Evolutionary conservation across 2,113 vertebrate genomes (phyloP).

Genomic region (Ceuthmochares aereus): DNA sequence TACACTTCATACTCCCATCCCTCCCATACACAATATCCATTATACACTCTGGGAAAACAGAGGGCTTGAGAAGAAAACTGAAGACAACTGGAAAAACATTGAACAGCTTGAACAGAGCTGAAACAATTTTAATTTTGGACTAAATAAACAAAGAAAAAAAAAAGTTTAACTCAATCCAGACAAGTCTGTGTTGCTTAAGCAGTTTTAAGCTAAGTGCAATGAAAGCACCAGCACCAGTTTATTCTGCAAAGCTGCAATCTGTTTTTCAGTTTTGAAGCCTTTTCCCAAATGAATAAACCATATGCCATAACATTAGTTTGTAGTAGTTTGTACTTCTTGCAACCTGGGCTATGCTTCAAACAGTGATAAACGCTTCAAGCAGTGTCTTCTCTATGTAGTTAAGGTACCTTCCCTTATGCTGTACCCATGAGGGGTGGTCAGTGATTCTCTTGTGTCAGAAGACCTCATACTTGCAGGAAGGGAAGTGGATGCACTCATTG

Average conservation of each 20-base stretch:
- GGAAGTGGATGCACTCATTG: background rate
- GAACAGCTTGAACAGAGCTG: background rate
- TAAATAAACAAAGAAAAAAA: background rate
- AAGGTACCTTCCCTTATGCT: background rate
- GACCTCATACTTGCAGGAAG: background rate
- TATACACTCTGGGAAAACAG: background rate
- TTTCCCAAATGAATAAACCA: background rate
- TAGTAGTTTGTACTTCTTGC: background rate
- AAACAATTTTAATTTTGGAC: background rate
- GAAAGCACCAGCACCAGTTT: background rate
- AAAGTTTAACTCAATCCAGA: background rate
- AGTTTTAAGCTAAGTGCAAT: background rate
- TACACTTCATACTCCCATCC: background rate
- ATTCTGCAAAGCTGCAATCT: background rate
- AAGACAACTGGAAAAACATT: background rate
- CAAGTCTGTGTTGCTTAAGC: background rate
- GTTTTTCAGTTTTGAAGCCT: background rate
- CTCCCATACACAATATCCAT: background rate
- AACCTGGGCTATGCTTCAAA: background rate
- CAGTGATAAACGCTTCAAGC: background rate
- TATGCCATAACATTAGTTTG: background rate
- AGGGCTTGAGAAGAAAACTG: background rate
- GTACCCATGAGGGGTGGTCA: background rate
- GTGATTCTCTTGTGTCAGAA: background rate
- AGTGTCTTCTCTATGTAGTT: background rate